These are phyloP conservation scores for Platygyra sinensis DNA, from an alignment of 64 coral and sea anemone species.

Conservation along the genomic window DNA sequence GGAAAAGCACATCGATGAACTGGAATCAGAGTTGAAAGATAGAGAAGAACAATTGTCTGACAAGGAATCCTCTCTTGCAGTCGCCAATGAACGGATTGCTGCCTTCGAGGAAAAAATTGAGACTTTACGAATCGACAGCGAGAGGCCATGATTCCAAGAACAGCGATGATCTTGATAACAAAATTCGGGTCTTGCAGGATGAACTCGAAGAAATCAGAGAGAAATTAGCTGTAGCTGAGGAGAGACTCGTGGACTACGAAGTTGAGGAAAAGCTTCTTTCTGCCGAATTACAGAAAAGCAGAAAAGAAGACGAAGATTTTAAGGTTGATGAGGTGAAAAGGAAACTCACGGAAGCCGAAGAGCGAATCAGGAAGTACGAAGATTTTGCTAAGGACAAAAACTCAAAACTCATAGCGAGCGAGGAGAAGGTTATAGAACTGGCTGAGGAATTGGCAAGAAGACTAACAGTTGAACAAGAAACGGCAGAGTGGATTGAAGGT, in stretches of 20 bases:
- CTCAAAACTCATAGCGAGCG: conserved; percentile 63
- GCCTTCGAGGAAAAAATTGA: conserved; percentile 59
- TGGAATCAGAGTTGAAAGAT: conserved; percentile 35
- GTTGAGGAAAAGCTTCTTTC: conserved; percentile 75
- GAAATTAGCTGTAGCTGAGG: conserved; percentile 50
- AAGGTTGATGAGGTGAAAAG: conserved; percentile 66
- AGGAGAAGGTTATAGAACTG: conserved; percentile 80
- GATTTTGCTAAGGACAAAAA: conserved; percentile 59
- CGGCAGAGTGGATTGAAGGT: conserved; percentile 70
- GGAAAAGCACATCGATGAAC: conserved; percentile 11
- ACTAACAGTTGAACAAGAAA: conserved; percentile 77
- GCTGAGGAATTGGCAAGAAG: conserved; percentile 88
- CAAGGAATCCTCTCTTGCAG: background rate
- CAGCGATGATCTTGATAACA: conserved; percentile 40
- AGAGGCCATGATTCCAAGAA: conserved; percentile 7
- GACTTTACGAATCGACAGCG: conserved; percentile 17
- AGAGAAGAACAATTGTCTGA: conserved; percentile 21
- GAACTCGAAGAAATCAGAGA: conserved; percentile 60
- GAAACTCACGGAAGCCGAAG: conserved; percentile 37
- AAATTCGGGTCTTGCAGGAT: conserved; percentile 39
- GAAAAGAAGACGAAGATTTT: conserved; percentile 48
- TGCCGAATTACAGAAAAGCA: conserved; percentile 76
- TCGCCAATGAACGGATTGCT: conserved; percentile 42
- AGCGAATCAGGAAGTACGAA: conserved; percentile 58
- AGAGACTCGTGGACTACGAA: conserved; percentile 66